phyloP scores from a whole-genome alignment of 2,797 vertebrate genomes.

The Dryobates pubescens region DNA sequence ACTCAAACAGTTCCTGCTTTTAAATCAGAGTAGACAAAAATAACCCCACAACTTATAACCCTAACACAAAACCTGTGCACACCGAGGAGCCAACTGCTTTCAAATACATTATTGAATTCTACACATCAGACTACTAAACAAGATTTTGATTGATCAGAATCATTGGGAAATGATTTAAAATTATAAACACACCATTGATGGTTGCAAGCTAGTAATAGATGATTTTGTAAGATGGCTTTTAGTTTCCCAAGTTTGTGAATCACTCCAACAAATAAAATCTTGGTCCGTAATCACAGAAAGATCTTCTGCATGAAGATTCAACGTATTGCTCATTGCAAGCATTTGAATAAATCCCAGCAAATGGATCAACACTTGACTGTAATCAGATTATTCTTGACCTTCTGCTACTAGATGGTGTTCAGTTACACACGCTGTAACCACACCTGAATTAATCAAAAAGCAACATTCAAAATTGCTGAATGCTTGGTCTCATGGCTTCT shows the following conservation, averaged over 20 bases:
- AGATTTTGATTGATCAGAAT: not conserved
- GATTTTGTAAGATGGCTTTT: not conserved
- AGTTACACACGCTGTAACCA: not conserved
- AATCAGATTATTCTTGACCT: conserved; percentile 8
- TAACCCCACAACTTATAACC: not conserved
- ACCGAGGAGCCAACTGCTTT: not conserved
- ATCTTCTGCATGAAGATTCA: not conserved
- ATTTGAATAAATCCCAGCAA: not conserved
- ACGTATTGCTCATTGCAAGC: not conserved
- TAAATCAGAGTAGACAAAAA: not conserved
- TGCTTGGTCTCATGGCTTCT: not conserved
- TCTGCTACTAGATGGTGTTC: conserved; percentile 6
- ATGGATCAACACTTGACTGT: not conserved
- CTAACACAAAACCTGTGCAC: not conserved
- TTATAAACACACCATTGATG: not conserved
- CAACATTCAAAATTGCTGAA: not conserved
- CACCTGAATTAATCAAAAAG: not conserved
- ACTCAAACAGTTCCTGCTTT: not conserved
- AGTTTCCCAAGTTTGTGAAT: not conserved
- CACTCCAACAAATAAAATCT: not conserved
- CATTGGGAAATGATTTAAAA: not conserved
- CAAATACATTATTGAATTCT: not conserved
- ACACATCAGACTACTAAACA: not conserved
- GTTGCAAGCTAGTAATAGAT: not conserved
- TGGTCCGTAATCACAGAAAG: not conserved